phyloP scores from a whole-genome alignment of 1,140 invertebrate genomes.

The Gryllus bimaculatus region DNA sequence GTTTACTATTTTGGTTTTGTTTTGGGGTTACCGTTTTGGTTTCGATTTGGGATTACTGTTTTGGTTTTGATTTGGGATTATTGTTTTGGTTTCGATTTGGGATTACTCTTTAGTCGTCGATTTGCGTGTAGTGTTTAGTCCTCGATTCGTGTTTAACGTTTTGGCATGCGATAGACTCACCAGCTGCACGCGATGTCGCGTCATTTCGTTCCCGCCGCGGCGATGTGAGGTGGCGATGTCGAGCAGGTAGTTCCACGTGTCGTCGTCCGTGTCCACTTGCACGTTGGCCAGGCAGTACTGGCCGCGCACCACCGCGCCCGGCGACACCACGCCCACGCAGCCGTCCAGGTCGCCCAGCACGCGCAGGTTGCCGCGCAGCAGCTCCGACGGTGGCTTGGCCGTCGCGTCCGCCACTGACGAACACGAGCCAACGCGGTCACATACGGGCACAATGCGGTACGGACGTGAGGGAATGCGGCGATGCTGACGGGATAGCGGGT shows the following conservation, averaged over 20 bases:
- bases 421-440: too few species aligned
- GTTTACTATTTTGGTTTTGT: too few species aligned
- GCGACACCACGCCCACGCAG: conserved; percentile 30
- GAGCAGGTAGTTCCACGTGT: not conserved
- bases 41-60: too few species aligned
- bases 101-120: too few species aligned
- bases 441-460: too few species aligned
- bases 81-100: too few species aligned
- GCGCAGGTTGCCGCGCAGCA: not conserved
- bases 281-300: not conserved
- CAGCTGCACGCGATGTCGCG: not conserved
- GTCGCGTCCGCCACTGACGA: not conserved
- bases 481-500: too few species aligned
- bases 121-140: too few species aligned
- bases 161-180: not conserved
- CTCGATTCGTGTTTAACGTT: too few species aligned
- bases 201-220: not conserved
- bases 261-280: not conserved
- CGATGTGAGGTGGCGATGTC: not conserved
- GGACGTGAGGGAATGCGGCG: too few species aligned
- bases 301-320: conserved; percentile 25
- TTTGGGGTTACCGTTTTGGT: too few species aligned
- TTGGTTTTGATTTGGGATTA: too few species aligned
- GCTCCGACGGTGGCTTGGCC: not conserved
- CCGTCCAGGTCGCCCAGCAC: conserved; percentile 2